phyloP scores from a whole-genome alignment of 1,140 invertebrate species.

The Penaeus chinensis region DNA sequence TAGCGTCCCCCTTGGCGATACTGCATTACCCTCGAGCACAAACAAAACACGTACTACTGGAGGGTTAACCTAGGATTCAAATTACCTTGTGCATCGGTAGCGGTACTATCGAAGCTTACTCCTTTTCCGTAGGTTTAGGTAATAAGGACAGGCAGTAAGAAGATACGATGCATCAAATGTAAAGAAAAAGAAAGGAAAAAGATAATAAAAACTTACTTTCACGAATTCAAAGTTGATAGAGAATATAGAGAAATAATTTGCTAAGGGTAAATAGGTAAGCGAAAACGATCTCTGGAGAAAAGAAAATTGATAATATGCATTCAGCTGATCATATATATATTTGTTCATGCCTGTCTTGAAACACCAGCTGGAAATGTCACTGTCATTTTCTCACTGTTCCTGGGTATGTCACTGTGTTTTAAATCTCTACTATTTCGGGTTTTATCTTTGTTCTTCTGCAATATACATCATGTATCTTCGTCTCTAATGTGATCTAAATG shows the following conservation, averaged over 20 bases:
- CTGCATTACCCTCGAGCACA: conserved; percentile 36
- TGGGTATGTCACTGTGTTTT: no score
- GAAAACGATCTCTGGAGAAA: no score
- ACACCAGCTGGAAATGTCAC: conserved; percentile 58
- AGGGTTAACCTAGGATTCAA: conserved; percentile 26
- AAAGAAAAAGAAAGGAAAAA: conserved; percentile 32
- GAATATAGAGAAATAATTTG: not conserved
- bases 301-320: no score
- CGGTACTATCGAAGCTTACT: conserved; percentile 41
- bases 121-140: conserved; percentile 20
- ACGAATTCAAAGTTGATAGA: conserved; percentile 18
- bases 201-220: conserved; percentile 22
- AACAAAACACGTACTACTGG: conserved; percentile 29
- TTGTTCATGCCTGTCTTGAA: conserved; percentile 3
- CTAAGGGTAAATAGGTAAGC: not conserved
- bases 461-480: no score
- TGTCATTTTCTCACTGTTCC: not conserved
- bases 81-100: conserved; percentile 48
- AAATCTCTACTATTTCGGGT: no score
- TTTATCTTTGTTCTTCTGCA: no score
- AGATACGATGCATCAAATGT: conserved; percentile 48
- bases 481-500: no score
- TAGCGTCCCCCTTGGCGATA: not conserved
- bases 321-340: no score
- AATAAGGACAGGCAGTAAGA: conserved; percentile 46